phyloP scores from a whole-genome alignment of 2,888 invertebrate species.

The Tipula helvola region DNA sequence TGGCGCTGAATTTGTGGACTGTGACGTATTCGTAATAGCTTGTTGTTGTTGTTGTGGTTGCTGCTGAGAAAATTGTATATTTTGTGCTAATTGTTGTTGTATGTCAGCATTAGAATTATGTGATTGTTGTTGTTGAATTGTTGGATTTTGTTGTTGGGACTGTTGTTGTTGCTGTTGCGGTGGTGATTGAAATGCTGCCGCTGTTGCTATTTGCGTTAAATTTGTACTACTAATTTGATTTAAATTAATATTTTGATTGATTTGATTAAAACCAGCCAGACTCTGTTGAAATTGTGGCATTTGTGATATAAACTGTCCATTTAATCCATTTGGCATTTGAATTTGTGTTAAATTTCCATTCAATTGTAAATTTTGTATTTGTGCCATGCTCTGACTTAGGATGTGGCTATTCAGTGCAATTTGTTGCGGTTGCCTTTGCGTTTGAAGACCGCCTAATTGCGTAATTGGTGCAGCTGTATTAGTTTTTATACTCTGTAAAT shows the following conservation, averaged over 20 bases:
- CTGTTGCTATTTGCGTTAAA: constrained; percentile 27
- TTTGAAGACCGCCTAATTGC: constrained; percentile 31
- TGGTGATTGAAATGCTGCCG: constrained; percentile 29
- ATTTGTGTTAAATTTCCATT: constrained; percentile 34
- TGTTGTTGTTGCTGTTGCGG: constrained; percentile 21
- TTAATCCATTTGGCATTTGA: constrained; percentile 36
- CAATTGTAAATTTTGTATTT: constrained; percentile 33
- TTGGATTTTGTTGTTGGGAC: constrained; percentile 11
- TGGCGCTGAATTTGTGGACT: constrained; percentile 10
- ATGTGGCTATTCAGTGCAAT: constrained; percentile 33
- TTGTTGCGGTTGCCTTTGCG: constrained; percentile 31
- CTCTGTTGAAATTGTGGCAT: constrained; percentile 34
- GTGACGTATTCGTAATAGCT: constrained; percentile 11
- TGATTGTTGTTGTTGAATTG: constrained; percentile 19
- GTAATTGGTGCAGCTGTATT: constrained; percentile 25
- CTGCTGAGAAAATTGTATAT: constrained; percentile 22
- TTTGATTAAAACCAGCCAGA: constrained; percentile 24
- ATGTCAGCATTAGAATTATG: constrained; percentile 16
- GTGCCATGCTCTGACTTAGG: constrained; percentile 33
- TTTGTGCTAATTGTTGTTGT: constrained; percentile 17
- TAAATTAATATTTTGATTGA: constrained; percentile 28
- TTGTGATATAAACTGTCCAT: constrained; percentile 30
- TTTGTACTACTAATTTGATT: constrained; percentile 33
- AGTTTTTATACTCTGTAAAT: constrained; percentile 33
- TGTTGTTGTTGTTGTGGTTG: constrained; percentile 14